These are phyloP conservation scores for Macquaria australasica DNA, from an alignment of 2,113 vertebrate genomes.

Conservation along the genomic window DNA sequence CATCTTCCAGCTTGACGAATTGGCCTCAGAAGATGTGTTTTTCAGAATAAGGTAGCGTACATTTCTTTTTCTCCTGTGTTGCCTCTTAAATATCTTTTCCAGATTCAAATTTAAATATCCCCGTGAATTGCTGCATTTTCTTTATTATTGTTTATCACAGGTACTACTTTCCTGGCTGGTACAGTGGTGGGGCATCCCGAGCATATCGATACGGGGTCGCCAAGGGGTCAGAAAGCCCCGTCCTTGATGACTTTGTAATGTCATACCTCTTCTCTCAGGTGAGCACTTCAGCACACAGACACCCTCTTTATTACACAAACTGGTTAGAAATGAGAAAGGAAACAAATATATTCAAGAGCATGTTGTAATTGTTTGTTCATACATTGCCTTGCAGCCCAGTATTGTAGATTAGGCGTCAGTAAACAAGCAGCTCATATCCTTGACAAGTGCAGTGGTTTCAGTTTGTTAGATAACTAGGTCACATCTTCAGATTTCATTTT, in stretches of 20 bases:
- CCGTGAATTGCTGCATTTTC: neutral
- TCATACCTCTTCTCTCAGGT: slow-evolving; percentile 97
- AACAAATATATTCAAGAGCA: neutral
- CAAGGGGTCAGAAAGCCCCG: slow-evolving; percentile 91
- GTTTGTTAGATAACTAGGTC: neutral
- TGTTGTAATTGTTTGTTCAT: neutral
- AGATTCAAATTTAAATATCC: neutral
- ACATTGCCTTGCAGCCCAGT: neutral
- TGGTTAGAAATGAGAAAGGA: neutral
- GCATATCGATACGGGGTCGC: slow-evolving; percentile 92
- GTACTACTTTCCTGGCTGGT: slow-evolving; percentile 98
- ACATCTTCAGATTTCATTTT: neutral
- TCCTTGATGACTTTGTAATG: slow-evolving; percentile 94
- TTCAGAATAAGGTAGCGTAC: slow-evolving; percentile 90
- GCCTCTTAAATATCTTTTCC: neutral
- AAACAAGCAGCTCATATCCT: slow-evolving; percentile 18
- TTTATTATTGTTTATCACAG: slow-evolving; percentile 70
- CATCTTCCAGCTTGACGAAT: slow-evolving; percentile 90
- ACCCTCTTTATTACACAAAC: neutral
- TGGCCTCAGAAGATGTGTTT: slow-evolving; percentile 85
- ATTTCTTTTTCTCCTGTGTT: neutral
- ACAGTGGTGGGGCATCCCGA: slow-evolving; percentile 88
- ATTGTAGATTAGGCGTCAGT: neutral
- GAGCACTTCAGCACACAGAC: slow-evolving; percentile 23
- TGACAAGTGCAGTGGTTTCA: neutral